Percentiles rank a stretch among this genome's conserved stretches.
phyloP scores from a whole-genome alignment of 2,888 invertebrate genomes.

The Panzeria rudis region DNA sequence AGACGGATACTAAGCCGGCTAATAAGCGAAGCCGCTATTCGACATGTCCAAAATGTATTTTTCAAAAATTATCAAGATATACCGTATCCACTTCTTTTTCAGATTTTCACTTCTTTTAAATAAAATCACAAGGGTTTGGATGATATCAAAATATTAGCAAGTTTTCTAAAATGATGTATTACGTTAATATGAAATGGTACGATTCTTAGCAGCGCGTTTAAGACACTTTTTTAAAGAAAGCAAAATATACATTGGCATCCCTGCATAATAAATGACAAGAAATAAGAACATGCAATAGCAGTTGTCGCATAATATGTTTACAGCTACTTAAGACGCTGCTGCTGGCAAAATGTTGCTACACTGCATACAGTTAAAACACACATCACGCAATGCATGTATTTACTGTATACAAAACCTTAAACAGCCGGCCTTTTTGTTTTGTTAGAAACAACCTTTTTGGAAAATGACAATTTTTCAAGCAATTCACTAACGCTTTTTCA shows the following conservation, averaged over 20 bases:
- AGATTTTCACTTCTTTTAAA: too few species aligned
- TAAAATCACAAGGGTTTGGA: too few species aligned
- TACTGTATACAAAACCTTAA: slow-evolving; percentile 17
- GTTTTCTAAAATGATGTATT: too few species aligned
- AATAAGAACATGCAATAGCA: slow-evolving; percentile 58
- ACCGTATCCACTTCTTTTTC: too few species aligned
- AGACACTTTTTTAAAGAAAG: too few species aligned
- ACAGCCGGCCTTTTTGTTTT: slow-evolving; percentile 52
- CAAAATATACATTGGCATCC: slow-evolving; percentile 9
- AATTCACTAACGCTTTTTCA: slow-evolving; percentile 73
- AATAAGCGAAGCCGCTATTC: too few species aligned
- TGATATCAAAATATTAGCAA: too few species aligned
- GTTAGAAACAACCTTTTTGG: slow-evolving; percentile 36
- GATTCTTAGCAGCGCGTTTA: too few species aligned
- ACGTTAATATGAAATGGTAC: too few species aligned
- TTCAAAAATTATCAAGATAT: too few species aligned
- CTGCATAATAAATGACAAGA: slow-evolving; percentile 57
- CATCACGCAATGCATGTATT: slow-evolving; percentile 60
- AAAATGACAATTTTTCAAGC: slow-evolving; percentile 64
- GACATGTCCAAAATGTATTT: too few species aligned
- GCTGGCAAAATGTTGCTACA: slow-evolving; percentile 52
- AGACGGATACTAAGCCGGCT: too few species aligned
- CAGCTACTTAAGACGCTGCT: slow-evolving; percentile 74
- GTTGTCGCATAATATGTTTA: slow-evolving; percentile 77
- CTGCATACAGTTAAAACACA: slow-evolving; percentile 30